These are phyloP conservation scores for Sigmodon hispidus DNA, from an alignment of 2,113 vertebrate genomes.

Conservation along the genomic window DNA sequence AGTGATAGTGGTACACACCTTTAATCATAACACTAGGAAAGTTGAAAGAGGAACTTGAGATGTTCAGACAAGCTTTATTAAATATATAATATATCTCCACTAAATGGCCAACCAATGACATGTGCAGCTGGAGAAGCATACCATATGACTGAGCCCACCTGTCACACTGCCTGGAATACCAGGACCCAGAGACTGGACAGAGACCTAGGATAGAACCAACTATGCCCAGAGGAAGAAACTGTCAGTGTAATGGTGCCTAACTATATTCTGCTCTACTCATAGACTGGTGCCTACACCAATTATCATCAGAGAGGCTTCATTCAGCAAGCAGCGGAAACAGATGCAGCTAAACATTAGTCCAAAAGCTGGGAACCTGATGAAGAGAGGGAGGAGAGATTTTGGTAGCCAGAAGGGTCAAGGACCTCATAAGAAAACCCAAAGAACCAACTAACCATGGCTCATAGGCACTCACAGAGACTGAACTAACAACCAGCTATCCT, in stretches of 20 bases:
- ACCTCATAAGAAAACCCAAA: background rate
- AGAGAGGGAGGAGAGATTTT: background rate
- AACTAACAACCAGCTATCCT: background rate
- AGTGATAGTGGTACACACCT: too few relatives aligned
- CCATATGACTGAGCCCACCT: background rate
- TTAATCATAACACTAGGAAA: too few relatives aligned
- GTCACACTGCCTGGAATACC: background rate
- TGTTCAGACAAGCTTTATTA: too few relatives aligned
- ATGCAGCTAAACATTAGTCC: background rate
- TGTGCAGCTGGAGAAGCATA: too few relatives aligned
- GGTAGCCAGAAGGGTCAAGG: background rate
- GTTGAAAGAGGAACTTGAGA: too few relatives aligned
- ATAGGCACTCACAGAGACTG: background rate
- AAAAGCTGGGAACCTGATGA: background rate
- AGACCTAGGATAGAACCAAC: background rate
- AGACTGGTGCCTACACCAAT: background rate
- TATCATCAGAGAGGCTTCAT: background rate
- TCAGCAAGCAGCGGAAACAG: background rate
- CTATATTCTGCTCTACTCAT: background rate
- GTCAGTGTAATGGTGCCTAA: background rate
- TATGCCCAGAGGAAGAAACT: background rate
- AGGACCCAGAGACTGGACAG: background rate
- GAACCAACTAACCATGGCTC: background rate
- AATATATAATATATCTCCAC: too few relatives aligned
- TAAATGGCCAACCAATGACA: too few relatives aligned